Evolutionary conservation across 2,797 vertebrate genomes (phyloP).

Genomic region (Acanthopagrus latus): DNA sequence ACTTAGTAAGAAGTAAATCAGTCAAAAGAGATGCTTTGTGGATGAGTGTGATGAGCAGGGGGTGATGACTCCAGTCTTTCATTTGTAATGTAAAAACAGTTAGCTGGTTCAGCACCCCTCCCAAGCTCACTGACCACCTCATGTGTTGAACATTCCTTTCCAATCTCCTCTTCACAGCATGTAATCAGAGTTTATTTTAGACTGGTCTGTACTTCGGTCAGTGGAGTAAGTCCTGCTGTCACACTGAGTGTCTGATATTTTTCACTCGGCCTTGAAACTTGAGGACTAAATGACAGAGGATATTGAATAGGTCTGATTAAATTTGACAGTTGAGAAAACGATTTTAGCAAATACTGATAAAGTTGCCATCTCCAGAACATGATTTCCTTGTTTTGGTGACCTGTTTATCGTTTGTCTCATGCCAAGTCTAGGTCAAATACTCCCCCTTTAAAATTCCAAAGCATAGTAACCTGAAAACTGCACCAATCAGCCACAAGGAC

Average conservation of each 20-base stretch:
- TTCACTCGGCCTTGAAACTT: background rate
- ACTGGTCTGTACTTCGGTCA: slow-evolving; percentile 15
- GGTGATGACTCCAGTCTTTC: background rate
- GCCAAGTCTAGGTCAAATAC: too few species aligned
- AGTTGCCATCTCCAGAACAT: too few species aligned
- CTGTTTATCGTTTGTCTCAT: too few species aligned
- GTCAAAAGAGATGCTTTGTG: slow-evolving; percentile 11
- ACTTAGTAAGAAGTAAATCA: background rate
- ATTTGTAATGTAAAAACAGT: background rate
- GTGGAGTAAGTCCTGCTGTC: background rate
- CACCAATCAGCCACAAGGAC: too few species aligned
- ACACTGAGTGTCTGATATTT: background rate
- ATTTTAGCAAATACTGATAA: too few species aligned
- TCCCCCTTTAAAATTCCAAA: too few species aligned
- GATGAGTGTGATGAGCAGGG: background rate
- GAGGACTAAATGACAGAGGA: background rate
- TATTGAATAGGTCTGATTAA: background rate
- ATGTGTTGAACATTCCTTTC: slow-evolving; percentile 70
- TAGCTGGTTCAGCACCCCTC: slow-evolving; percentile 8
- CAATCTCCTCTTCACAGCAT: slow-evolving; percentile 56
- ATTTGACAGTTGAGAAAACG: background rate
- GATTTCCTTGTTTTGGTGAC: too few species aligned
- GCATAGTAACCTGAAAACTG: too few species aligned
- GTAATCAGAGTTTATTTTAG: slow-evolving; percentile 75
- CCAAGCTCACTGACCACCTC: slow-evolving; percentile 15